Percentiles rank a stretch among this genome's conserved stretches.
phyloP scores from a whole-genome alignment of 2,113 vertebrate genomes.

The Heterochromis multidens region DNA sequence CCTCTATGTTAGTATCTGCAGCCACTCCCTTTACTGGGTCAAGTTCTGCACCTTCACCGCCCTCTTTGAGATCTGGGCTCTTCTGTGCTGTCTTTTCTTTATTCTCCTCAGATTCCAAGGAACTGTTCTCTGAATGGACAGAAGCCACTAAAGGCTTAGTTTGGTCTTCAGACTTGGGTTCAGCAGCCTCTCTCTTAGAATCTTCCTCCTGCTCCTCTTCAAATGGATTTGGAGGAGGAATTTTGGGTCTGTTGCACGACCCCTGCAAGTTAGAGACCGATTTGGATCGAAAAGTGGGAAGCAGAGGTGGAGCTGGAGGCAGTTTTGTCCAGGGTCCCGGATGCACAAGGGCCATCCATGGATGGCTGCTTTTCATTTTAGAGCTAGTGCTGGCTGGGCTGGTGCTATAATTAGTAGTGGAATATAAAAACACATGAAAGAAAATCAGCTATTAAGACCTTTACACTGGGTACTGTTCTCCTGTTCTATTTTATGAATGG shows the following conservation, averaged over 20 bases:
- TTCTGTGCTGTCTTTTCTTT: background rate
- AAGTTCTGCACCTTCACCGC: background rate
- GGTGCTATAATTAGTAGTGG: background rate
- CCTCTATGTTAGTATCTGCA: background rate
- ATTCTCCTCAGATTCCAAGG: background rate
- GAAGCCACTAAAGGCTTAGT: background rate
- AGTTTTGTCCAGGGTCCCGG: conserved; percentile 84
- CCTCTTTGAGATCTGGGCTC: background rate
- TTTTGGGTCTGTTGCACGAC: conserved; percentile 1
- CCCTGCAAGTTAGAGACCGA: background rate
- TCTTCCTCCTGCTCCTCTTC: conserved; percentile 71
- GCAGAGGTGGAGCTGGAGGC: conserved; percentile 72
- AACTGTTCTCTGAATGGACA: background rate
- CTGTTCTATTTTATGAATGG: background rate
- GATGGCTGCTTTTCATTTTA: conserved; percentile 77
- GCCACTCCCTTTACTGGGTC: background rate
- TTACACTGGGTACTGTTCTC: background rate
- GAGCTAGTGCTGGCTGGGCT: background rate
- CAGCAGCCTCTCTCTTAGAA: background rate
- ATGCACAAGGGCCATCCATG: conserved; percentile 86
- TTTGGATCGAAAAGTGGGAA: conserved; percentile 16
- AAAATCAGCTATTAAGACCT: background rate
- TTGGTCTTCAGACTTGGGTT: background rate
- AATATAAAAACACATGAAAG: background rate
- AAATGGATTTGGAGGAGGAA: conserved; percentile 82